phyloP scores from a whole-genome alignment of 2,888 invertebrate genomes.

The Panzeria rudis region DNA sequence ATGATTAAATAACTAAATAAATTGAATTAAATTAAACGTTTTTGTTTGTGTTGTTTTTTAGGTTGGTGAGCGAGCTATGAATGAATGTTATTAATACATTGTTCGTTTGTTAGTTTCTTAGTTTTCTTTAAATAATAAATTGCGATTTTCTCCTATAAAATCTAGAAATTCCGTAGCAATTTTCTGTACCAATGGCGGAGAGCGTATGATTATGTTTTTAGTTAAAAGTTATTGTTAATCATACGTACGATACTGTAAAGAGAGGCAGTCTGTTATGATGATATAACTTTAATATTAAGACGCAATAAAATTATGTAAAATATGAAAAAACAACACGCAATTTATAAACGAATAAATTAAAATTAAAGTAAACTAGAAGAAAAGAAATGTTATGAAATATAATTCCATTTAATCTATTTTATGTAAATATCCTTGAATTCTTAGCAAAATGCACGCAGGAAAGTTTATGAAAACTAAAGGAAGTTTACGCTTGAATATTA shows the following conservation, averaged over 20 bases:
- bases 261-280: no score
- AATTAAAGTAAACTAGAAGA: not conserved
- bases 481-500: not conserved
- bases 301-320: slow-evolving; percentile 23
- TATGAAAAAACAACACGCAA: slow-evolving; percentile 9
- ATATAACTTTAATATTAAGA: not conserved
- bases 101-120: not conserved
- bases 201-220: not conserved
- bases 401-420: not conserved
- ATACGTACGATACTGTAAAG: not conserved
- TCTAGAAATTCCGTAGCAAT: not conserved
- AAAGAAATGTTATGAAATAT: not conserved
- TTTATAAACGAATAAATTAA: slow-evolving; percentile 30
- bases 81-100: not conserved
- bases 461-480: not conserved
- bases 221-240: not conserved
- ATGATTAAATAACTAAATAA: not conserved
- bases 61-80: not conserved
- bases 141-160: no score
- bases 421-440: not conserved
- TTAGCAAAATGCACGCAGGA: not conserved
- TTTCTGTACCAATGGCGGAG: not conserved
- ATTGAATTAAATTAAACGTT: not conserved
- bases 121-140: not conserved
- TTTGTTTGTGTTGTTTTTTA: not conserved